Evolutionary conservation across 1,140 invertebrate genomes (phyloP), one percentile per base, ranked within the genome.

Genomic region (Oreohelix idahoensis): DNA sequence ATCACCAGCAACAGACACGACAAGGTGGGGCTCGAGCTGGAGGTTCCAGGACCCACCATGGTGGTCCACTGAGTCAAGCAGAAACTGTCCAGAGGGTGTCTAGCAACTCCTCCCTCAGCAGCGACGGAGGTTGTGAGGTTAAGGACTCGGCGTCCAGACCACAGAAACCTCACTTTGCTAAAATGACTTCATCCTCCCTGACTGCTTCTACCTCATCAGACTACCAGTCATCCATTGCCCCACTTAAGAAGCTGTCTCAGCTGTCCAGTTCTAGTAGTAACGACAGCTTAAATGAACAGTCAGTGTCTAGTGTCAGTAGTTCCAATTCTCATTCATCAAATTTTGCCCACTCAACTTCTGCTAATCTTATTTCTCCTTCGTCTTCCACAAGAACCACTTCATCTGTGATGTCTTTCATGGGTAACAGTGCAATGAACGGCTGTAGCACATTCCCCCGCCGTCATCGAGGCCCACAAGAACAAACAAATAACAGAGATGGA

Each of bases 221-320:
- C 49, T 77, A 53, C 70, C 45, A 63, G 39, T 38, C 81, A 8
- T 80, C 79, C 39, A 75, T 80, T 36, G 88, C 89, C 79, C 88
- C 87, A 13, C 76, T 90, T 36, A 84, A 86, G 42, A 90, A 90
- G 77, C 83, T 91, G 32, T 88, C 87, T n/a, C 89, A 89, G 77
- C 79, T 90, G n/a, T 89, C 88, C 23, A 91, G 89, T 81, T 89
- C 88, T 0, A 90, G 89, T 70, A 89, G 88, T 84, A 84, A 83
- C 74, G 89, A 89, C 66, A 89, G 88, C 39, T 77, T 89, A 53
- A 74, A 51, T 69, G 83, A 81, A 32, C 63, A 53, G 76, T 53
- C 53, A 11, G 38, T 76, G 29, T 58, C 58, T 26, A 69, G 77
- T 53, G 29, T 26, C 17, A 78, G 66, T 13, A 51, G 38, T 26